Evolutionary conservation across 2,113 vertebrate genomes (phyloP).

Genomic region (Hypocryptadius cinnamomeus): DNA sequence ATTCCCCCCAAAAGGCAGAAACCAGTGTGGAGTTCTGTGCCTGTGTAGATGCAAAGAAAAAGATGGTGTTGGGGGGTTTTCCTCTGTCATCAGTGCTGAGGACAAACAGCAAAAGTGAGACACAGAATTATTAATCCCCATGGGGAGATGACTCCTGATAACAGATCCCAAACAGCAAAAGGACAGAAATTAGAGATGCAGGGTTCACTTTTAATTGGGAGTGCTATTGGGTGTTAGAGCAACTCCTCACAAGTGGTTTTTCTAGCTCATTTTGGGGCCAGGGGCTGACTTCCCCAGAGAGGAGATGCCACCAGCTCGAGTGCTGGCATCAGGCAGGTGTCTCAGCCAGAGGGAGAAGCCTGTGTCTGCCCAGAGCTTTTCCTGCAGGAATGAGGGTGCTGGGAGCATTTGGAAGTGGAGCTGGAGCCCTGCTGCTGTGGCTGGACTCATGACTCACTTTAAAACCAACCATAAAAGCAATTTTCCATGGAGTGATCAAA

Average conservation of each 20-base stretch:
- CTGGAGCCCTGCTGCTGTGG: neutral
- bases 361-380: neutral
- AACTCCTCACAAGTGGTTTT: neutral
- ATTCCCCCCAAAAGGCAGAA: neutral
- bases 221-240: neutral
- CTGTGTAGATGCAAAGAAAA: neutral
- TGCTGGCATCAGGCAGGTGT: neutral
- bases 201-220: neutral
- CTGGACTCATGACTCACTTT: neutral
- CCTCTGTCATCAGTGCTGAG: neutral
- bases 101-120: neutral
- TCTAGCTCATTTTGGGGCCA: fast-evolving
- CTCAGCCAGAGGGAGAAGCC: neutral
- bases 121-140: neutral
- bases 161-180: neutral
- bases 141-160: neutral
- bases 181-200: neutral
- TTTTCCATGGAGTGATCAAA: neutral
- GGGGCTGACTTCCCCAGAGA: fast-evolving
- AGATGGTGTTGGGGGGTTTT: neutral
- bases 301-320: neutral
- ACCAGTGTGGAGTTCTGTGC: neutral
- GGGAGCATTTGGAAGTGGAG: neutral
- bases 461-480: neutral
- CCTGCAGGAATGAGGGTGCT: neutral